Evolutionary conservation across 2,113 vertebrate species (phyloP), one percentile per base, ranked within the genome.

Genomic region (Taxidea taxus): DNA sequence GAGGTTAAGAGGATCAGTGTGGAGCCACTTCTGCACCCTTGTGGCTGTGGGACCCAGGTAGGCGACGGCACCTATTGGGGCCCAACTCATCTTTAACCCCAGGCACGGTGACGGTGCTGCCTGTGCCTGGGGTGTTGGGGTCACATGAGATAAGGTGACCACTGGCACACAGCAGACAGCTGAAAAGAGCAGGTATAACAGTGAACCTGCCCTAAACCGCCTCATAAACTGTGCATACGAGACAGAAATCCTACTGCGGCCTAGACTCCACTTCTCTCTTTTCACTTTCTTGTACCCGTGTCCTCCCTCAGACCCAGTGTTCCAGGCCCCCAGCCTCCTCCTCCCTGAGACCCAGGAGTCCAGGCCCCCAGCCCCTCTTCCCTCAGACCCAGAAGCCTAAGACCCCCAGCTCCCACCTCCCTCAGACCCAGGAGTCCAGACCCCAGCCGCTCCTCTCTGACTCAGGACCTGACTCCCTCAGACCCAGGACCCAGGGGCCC

Each of bases 401-500:
- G 2, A n/a, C 29, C 13, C 98, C 66, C 15, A 1, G 34, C 34
- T 47, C 29, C 29, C 34, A 20, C 44, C 51, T 39, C 51, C 34
- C 72, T 44, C 34, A 66, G 56, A 56, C 47, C 31, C 4, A 49
- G 31, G 39, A 1, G 4, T 29, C 9, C 21, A 7, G 4, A 0
- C 51, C 16, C 49, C 27, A 12, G 29, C 0, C 29, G 39, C 49
- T 42, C 62, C 49, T 49, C 13, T 29, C 23, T 10, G 23, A 25
- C 68, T 25, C 34, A 34, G 8, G 27, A 1, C 51, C 51, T 51
- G 15, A 51, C 51, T 42, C 12, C 56, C 10, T 2, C 10, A 94
- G 92, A 99, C 98, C 98, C 96, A 99, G 99, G 96, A 64, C 44
- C n/a, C 27, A 37, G 74, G 29, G 9, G 14, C 11, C 92, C 49